Evolutionary conservation across 1,140 invertebrate species (phyloP).

Genomic region (Campodea augens): DNA sequence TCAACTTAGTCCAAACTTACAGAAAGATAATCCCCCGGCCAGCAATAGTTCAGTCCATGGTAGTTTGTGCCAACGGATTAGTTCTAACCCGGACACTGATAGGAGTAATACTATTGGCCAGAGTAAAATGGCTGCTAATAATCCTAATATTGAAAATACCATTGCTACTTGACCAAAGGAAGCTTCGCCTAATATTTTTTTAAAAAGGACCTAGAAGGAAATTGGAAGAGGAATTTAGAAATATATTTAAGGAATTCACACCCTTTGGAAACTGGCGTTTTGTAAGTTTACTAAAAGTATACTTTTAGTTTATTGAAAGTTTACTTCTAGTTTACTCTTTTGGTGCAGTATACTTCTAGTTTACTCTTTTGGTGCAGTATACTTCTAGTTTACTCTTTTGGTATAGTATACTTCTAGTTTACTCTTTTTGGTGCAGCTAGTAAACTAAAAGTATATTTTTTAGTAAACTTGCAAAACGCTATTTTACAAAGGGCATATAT

Average conservation of each 20-base stretch:
- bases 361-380: no score
- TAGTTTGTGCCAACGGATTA: constrained; percentile 49
- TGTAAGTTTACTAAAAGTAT: no score
- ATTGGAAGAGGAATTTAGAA: constrained; percentile 9
- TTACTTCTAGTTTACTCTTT: no score
- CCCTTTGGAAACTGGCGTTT: no score
- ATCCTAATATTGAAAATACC: constrained; percentile 68
- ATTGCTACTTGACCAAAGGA: constrained; percentile 68
- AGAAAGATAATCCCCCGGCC: constrained; percentile 53
- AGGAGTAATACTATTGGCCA: constrained; percentile 69
- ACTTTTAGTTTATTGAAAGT: no score
- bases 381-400: no score
- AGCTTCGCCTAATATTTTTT: constrained; percentile 77
- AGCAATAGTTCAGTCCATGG: constrained; percentile 60
- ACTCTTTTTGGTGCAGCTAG: no score
- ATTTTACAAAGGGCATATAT: no score
- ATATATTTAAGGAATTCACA: background rate
- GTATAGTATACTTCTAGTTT: no score
- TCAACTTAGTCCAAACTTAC: constrained; percentile 28
- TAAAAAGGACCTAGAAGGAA: constrained; percentile 53
- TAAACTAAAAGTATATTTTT: no score
- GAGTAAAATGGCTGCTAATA: constrained; percentile 59
- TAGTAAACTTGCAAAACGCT: no score
- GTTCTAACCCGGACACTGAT: constrained; percentile 67
- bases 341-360: no score